Evolutionary conservation across 1,140 invertebrate species (phyloP), one percentile per base, ranked within the genome.

Genomic region (Triops cancriformis): DNA sequence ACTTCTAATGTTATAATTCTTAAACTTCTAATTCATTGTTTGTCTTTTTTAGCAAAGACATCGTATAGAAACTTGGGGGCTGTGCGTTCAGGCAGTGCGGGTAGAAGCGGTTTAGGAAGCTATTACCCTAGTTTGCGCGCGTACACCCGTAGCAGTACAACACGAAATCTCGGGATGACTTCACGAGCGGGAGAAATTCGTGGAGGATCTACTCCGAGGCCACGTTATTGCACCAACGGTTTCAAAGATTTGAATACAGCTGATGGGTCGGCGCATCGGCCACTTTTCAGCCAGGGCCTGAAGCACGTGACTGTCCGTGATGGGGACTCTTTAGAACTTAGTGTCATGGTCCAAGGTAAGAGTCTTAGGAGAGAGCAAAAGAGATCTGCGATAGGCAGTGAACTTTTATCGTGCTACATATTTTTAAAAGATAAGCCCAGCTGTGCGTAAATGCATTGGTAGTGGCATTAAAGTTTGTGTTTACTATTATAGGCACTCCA

Each of bases 301-400:
- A 83, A 85, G 72, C 84, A 87, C 31, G 84, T 82, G 28, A 85
- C 84, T n/a, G 85, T 88, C 0, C 83, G 86, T 78, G 91, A 92
- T 81, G 88, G 89, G 23, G 85, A 90, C 77, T 87, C 86, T n/a
- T 85, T 88, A 37, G 88, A 89, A 82, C 83, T 90, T 23, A 84
- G 85, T 45, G 85, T 88, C 28, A 82, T 82, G 79, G 80, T 90
- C 3, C 81, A 85, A 75, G 86, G 87, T 86, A 81, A 79, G 82
- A 28, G 45, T 73, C 72, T 14, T 64, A 64, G 51, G 18, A 64
- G 1, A 12, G 51, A 4, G 51, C 73, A 45, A 18, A 23, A 26
- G 76, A 75, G 23, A 14, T 12, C 31, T 37, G 31, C 31, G 7
- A 37, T 37, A 37, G 31, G 7, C 31, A 7, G 31, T 37, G 31